Evolutionary conservation across 2,888 invertebrate species (phyloP).

Genomic region (Dolichopus griseipennis): DNA sequence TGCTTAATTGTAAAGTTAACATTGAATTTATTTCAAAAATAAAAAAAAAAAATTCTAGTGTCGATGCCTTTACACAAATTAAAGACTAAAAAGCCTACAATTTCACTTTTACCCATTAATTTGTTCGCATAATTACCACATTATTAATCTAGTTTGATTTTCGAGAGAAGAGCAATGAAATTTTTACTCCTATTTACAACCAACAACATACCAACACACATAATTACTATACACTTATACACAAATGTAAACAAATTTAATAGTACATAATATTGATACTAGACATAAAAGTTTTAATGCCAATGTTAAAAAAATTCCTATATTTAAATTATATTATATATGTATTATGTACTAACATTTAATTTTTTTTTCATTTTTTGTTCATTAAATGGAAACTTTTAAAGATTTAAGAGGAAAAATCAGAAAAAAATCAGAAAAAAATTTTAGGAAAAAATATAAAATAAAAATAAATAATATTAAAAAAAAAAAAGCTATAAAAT

Average conservation of each 20-base stretch:
- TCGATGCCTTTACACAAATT: too few species aligned
- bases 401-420: neutral
- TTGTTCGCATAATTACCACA: neutral
- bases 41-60: too few species aligned
- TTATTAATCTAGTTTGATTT: neutral
- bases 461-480: too few species aligned
- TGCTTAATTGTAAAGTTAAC: too few species aligned
- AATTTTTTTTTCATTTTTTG: neutral
- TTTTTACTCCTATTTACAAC: neutral
- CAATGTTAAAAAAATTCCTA: too few species aligned
- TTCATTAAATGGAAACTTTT: neutral
- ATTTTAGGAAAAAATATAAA: too few species aligned
- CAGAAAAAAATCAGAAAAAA: too few species aligned
- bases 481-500: neutral
- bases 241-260: neutral
- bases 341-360: neutral
- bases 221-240: neutral
- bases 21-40: too few species aligned
- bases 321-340: too few species aligned
- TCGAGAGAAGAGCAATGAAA: neutral
- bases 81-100: neutral
- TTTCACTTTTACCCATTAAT: neutral
- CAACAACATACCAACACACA: neutral
- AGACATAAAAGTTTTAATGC: neutral
- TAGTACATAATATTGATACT: neutral